These are phyloP conservation scores for Peromyscus californicus DNA, from an alignment of 2,113 vertebrate species.

Conservation along the genomic window DNA sequence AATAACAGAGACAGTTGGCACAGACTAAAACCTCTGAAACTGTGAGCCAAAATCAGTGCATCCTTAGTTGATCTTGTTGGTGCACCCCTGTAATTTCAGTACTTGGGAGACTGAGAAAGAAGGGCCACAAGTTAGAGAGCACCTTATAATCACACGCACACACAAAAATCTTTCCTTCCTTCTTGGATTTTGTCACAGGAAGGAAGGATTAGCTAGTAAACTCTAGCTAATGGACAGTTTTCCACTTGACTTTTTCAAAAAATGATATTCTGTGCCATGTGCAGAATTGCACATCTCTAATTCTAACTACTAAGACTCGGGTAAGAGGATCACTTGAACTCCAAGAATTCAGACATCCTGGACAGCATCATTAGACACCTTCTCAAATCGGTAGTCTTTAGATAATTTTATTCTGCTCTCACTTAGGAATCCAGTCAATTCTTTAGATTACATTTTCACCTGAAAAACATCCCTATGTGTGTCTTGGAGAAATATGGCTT, in stretches of 20 bases:
- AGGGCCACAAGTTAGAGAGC: not conserved
- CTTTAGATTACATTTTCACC: constrained; percentile 39
- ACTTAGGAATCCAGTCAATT: constrained; percentile 33
- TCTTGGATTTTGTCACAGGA: not conserved
- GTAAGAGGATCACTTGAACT: not conserved
- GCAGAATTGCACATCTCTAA: not conserved
- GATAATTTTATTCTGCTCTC: constrained; percentile 36
- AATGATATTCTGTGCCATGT: not conserved
- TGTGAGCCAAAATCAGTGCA: not conserved
- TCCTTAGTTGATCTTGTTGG: not conserved
- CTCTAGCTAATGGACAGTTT: not conserved
- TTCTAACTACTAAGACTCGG: not conserved
- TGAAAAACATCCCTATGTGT: not conserved
- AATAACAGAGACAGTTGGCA: not conserved
- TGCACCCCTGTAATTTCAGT: not conserved
- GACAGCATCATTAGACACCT: not conserved
- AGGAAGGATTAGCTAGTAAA: not conserved
- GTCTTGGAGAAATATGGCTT: not conserved
- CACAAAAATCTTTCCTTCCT: not conserved
- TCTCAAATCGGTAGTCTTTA: not conserved
- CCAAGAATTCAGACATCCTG: not conserved
- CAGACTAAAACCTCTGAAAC: not conserved
- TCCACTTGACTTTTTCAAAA: not conserved
- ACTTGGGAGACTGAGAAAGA: too few species aligned
- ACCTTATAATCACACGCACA: too few species aligned